phyloP scores from a whole-genome alignment of 2,113 vertebrate genomes.

The Xiphophorus hellerii region DNA sequence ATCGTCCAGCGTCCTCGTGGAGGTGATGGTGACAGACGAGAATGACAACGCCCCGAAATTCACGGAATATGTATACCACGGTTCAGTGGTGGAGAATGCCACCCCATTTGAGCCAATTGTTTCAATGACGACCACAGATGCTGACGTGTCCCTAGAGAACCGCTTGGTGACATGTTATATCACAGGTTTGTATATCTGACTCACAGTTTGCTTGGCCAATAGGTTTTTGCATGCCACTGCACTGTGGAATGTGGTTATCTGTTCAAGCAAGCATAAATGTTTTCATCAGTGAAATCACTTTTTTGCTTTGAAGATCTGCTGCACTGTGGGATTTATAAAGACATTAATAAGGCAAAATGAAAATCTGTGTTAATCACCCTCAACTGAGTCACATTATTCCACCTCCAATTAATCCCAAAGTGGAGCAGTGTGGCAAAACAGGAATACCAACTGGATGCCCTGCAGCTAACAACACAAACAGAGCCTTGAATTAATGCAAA shows the following conservation, averaged over 20 bases:
- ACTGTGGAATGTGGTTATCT: not conserved
- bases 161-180: slow-evolving; percentile 93
- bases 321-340: slow-evolving; percentile 4
- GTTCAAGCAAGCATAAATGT: not conserved
- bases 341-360: slow-evolving; percentile 26
- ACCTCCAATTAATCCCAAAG: slow-evolving; percentile 37
- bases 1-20: slow-evolving; percentile 90
- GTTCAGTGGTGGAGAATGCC: slow-evolving; percentile 87
- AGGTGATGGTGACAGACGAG: slow-evolving; percentile 91
- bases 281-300: not conserved
- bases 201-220: not conserved
- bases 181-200: slow-evolving; percentile 78
- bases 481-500: slow-evolving; percentile 51
- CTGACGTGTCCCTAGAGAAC: slow-evolving; percentile 89
- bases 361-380: slow-evolving; percentile 25
- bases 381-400: slow-evolving; percentile 13
- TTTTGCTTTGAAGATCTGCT: not conserved
- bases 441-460: slow-evolving; percentile 47
- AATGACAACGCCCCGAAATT: slow-evolving; percentile 94
- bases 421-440: not conserved
- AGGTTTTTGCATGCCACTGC: not conserved
- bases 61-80: slow-evolving; percentile 85
- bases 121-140: slow-evolving; percentile 87
- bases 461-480: slow-evolving; percentile 51
- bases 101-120: slow-evolving; percentile 84